Evolutionary conservation across 2,888 invertebrate genomes (phyloP).

Genomic region (Ichneumon xanthorius): DNA sequence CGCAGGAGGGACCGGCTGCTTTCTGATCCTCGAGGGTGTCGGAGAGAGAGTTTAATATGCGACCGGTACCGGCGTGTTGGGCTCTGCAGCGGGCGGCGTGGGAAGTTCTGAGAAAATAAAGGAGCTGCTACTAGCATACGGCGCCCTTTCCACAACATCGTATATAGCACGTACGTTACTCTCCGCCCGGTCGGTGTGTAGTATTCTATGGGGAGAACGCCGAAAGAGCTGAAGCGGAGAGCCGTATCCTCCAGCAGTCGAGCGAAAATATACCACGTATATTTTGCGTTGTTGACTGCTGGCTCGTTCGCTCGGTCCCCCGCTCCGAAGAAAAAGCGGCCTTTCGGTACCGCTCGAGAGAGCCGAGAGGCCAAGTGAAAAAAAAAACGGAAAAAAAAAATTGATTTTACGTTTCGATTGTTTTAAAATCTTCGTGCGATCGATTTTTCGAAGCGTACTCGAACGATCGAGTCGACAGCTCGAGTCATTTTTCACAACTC

Average conservation of each 20-base stretch:
- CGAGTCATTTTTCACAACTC: neutral
- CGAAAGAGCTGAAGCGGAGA: constrained; percentile 54
- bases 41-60: constrained; percentile 53
- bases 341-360: neutral
- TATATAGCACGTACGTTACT: neutral
- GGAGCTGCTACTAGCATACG: constrained; percentile 9
- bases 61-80: constrained; percentile 25
- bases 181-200: neutral
- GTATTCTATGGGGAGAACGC: constrained; percentile 37
- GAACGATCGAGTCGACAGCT: too few relatives aligned
- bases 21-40: constrained; percentile 53
- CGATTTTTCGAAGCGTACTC: too few relatives aligned
- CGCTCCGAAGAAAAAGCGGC: neutral
- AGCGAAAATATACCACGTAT: constrained; percentile 10
- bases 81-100: constrained; percentile 37
- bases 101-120: constrained; percentile 53
- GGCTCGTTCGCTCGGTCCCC: neutral
- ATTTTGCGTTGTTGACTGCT: constrained; percentile 36
- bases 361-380: neutral
- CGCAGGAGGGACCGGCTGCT: constrained; percentile 29
- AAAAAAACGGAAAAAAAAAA: neutral
- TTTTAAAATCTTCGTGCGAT: too few relatives aligned
- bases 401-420: neutral
- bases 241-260: constrained; percentile 44
- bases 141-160: constrained; percentile 1